Evolutionary conservation across 2,113 vertebrate genomes (phyloP), one percentile per base, ranked within the genome.

Genomic region (Chaetodon trifascialis): DNA sequence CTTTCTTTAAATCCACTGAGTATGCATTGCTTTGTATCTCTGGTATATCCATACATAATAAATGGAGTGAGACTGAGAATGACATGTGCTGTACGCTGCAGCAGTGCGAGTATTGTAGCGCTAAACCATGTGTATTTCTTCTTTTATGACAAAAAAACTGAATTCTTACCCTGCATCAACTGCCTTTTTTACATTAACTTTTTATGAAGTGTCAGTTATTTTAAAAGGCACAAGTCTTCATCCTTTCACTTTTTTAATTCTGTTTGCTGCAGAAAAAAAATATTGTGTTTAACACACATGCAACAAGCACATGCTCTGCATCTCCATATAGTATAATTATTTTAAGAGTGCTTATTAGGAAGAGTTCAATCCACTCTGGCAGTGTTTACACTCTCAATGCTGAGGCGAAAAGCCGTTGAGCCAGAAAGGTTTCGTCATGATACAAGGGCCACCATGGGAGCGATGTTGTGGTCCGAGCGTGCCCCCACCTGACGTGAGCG

Each of bases 41-140:
- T 73, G 74, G 23, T 87, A 62, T 75, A 77, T 70, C 69, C 56
- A 83, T 91, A 66, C 86, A 91, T 93, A 89, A 91, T 90, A 71
- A 83, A 92, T 90, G 72, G 52, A 44, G 42, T 12, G 62, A 66
- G 78, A 67, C 70, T 58, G 46, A 82, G 70, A 81, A 68, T 76
- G 59, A 44, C 69, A 80, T 23, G 12, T 46, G 63, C 71, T 55
- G 54, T 23, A 73, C 17, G 1, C 65, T 60, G 72, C 69, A 63
- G 73, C 5, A 49, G 44, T 76, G 58, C 47, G 42, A 15, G 23
- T 19, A 36, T 40, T 49, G 44, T 47, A 9, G 38, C 17, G 9
- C 10, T 11, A 2, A 11, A 44, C n/a, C 36, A 15, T 68, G 65
- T 47, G 30, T 47, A 30, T 36, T 38, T 15, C 25, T 70, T 17